Conservation (phyloP, 2,797 vertebrate genomes). For the Ptychobarbus kaznakovi region DNA sequence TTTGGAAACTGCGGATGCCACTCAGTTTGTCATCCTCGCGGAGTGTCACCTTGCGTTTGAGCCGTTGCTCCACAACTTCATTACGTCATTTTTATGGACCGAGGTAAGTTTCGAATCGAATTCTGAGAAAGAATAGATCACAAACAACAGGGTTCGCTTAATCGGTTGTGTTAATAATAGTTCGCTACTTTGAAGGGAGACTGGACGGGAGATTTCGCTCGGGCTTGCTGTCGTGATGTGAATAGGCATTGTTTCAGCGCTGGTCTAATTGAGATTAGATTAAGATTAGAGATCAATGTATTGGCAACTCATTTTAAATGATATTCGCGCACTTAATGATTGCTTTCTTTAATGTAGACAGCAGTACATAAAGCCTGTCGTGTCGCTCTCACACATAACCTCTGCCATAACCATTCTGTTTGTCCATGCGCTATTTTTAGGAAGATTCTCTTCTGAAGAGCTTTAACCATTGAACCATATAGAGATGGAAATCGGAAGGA, state of each 20-base stretch:
- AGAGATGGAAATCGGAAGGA: background rate
- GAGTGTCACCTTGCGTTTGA: conserved; percentile 64
- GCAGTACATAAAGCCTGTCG: background rate
- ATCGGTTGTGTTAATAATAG: background rate
- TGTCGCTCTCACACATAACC: conserved; percentile 36
- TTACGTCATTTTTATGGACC: conserved; percentile 56
- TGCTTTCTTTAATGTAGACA: background rate
- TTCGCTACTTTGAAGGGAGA: conserved; percentile 38
- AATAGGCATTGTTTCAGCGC: conserved; percentile 39
- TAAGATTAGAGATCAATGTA: conserved; percentile 29
- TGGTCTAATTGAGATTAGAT: conserved; percentile 9
- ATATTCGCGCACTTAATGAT: background rate
- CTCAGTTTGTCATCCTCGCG: conserved; percentile 47
- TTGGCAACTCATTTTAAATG: conserved; percentile 15
- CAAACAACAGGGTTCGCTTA: background rate
- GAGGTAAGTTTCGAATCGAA: conserved; percentile 58
- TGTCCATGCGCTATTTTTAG: conserved; percentile 59
- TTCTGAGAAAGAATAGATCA: background rate
- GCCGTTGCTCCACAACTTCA: conserved; percentile 54
- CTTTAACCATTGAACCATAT: conserved; percentile 1
- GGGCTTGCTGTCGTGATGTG: conserved; percentile 22
- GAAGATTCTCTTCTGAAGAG: conserved; percentile 49
- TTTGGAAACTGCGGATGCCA: conserved; percentile 51
- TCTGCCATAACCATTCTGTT: conserved; percentile 40
- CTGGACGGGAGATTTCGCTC: conserved; percentile 34